These are phyloP conservation scores for Seira ritae DNA, from an alignment of 2,888 invertebrate genomes.

Conservation along the genomic window DNA sequence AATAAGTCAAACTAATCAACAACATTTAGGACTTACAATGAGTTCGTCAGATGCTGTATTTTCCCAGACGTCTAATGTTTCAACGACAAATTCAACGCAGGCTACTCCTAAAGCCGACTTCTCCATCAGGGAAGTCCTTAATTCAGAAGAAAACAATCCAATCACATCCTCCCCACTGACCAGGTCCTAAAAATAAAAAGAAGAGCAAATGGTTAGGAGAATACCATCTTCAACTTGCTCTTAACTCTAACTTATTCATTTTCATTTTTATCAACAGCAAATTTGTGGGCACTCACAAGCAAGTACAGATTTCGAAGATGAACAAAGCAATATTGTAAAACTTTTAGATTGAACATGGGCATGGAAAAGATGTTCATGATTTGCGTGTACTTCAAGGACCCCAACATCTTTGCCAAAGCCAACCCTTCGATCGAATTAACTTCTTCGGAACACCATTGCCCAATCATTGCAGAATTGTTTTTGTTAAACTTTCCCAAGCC, in stretches of 20 bases:
- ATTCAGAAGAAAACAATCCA: slow-evolving; percentile 67
- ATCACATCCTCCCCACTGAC: slow-evolving; percentile 54
- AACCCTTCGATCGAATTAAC: slow-evolving; percentile 67
- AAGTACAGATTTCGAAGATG: slow-evolving; percentile 56
- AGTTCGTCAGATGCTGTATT: slow-evolving; percentile 43
- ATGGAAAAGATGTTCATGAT: slow-evolving; percentile 65
- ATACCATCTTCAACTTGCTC: too few relatives aligned
- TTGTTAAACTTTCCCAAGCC: slow-evolving; percentile 21
- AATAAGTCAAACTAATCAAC: not conserved
- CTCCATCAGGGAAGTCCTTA: slow-evolving; percentile 63
- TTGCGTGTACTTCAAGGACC: slow-evolving; percentile 63
- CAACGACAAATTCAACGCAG: slow-evolving; percentile 68
- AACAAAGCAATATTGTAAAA: slow-evolving; percentile 67
- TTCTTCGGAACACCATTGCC: slow-evolving; percentile 69
- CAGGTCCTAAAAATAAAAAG: slow-evolving; percentile 18
- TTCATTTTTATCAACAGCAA: too few relatives aligned
- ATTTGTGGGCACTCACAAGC: slow-evolving; percentile 55
- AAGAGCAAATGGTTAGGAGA: too few relatives aligned
- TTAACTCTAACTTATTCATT: too few relatives aligned
- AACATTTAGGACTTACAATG: slow-evolving; percentile 27
- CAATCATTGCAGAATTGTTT: slow-evolving; percentile 39
- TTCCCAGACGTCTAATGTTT: slow-evolving; percentile 71
- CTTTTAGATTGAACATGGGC: slow-evolving; percentile 61
- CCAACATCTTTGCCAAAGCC: slow-evolving; percentile 69
- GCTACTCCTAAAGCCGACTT: slow-evolving; percentile 71